These are phyloP conservation scores for Agrilus cyanescens DNA, from an alignment of 2,888 invertebrate genomes.

Conservation along the genomic window DNA sequence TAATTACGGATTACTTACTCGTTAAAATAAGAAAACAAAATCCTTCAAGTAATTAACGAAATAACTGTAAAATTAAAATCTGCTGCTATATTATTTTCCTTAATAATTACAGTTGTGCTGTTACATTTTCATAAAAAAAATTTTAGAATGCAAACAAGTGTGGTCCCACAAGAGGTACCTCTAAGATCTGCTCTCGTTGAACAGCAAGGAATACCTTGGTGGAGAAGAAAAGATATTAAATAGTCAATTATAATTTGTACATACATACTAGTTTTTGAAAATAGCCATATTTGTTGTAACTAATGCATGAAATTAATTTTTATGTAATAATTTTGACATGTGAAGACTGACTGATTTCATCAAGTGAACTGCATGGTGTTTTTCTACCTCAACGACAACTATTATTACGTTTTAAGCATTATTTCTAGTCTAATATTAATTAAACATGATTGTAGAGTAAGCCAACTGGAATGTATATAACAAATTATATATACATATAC, in stretches of 20 bases:
- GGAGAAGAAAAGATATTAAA: conserved; percentile 32
- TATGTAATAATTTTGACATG: background rate
- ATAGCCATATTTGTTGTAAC: background rate
- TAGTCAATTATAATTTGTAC: conserved; percentile 1
- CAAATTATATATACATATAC: too few species aligned
- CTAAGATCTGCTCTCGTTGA: conserved; percentile 17
- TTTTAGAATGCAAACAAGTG: too few species aligned
- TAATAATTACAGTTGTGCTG: too few species aligned
- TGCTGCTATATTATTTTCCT: too few species aligned
- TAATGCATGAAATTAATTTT: background rate
- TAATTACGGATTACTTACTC: too few species aligned
- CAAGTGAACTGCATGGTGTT: background rate
- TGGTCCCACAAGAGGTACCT: background rate
- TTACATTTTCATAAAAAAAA: too few species aligned
- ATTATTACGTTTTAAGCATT: background rate
- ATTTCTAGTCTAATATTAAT: background rate
- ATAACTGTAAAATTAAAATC: too few species aligned
- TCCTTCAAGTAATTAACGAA: too few species aligned
- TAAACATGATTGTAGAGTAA: too few species aligned
- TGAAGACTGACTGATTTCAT: background rate
- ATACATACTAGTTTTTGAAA: background rate
- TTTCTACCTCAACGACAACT: background rate
- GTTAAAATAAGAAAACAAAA: too few species aligned
- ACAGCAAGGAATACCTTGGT: conserved; percentile 37
- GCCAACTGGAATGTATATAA: too few species aligned